phyloP scores from a whole-genome alignment of 1,140 invertebrate genomes.

The Cydia splendana region DNA sequence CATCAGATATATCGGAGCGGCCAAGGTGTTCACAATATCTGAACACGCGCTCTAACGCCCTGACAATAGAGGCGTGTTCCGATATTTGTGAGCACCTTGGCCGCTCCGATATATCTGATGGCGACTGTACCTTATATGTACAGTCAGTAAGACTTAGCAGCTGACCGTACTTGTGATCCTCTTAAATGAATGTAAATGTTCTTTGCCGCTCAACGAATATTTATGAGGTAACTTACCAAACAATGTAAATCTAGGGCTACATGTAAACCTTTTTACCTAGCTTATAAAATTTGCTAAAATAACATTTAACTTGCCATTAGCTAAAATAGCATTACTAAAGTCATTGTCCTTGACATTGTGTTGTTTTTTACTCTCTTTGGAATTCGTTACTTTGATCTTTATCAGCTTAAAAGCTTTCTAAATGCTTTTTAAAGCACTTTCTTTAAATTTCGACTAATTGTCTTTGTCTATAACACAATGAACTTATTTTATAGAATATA shows the following conservation, averaged over 20 bases:
- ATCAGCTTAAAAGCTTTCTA: slow-evolving; percentile 25
- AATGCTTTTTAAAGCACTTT: slow-evolving; percentile 12
- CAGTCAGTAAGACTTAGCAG: too few species aligned
- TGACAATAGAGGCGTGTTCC: too few species aligned
- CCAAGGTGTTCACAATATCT: too few species aligned
- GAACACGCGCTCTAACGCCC: too few species aligned
- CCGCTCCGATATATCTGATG: too few species aligned
- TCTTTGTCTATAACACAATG: not conserved
- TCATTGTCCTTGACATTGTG: not conserved
- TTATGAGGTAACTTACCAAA: not conserved
- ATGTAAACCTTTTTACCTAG: not conserved
- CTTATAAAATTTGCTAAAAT: not conserved
- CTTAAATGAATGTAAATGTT: not conserved
- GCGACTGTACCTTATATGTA: too few species aligned
- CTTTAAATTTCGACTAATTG: not conserved
- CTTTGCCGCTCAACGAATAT: not conserved
- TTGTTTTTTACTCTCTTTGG: not conserved
- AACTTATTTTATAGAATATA: not conserved
- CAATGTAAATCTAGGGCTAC: not conserved
- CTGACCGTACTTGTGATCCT: not conserved
- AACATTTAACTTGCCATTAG: not conserved
- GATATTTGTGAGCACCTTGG: too few species aligned
- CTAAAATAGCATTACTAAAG: slow-evolving; percentile 11
- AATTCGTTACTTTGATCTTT: slow-evolving; percentile 11
- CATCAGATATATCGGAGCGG: too few species aligned